These are phyloP conservation scores for Acridotheres tristis DNA, from an alignment of 2,797 vertebrate genomes.

Conservation along the genomic window DNA sequence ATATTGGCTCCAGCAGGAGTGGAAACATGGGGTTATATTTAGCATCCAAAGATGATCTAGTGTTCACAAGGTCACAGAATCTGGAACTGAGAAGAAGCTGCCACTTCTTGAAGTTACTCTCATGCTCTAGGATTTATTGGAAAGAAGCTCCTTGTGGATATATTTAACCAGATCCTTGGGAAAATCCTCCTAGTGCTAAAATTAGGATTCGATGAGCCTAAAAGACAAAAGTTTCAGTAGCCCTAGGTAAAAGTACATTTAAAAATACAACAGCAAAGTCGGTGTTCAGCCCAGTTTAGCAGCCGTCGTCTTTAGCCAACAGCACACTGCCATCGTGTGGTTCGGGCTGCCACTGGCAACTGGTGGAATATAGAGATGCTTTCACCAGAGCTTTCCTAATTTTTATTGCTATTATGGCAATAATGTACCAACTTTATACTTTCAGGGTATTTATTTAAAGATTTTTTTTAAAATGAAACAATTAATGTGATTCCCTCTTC, in stretches of 20 bases:
- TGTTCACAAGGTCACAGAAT: not conserved
- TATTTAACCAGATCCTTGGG: slow-evolving; percentile 9
- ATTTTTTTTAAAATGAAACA: not conserved
- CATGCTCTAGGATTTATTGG: not conserved
- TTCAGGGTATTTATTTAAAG: not conserved
- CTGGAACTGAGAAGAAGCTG: not conserved
- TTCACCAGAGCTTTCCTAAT: not conserved
- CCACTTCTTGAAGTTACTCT: not conserved
- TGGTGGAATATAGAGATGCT: rapidly evolving
- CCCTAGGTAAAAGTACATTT: not conserved
- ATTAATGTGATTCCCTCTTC: not conserved
- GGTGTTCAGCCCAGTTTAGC: not conserved
- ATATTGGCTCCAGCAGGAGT: not conserved
- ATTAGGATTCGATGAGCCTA: not conserved
- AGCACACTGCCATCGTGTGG: slow-evolving; percentile 68
- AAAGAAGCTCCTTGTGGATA: not conserved
- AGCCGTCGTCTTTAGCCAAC: slow-evolving; percentile 8
- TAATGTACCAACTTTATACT: not conserved
- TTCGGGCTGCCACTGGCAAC: not conserved
- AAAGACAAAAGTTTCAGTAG: not conserved
- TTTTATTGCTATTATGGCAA: not conserved
- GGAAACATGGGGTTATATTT: not conserved
- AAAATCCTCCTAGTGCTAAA: slow-evolving; percentile 14
- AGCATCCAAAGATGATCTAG: not conserved
- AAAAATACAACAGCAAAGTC: not conserved